Evolutionary conservation across 2,797 vertebrate species (phyloP).

Genomic region (Heteromormyrus szaboi): DNA sequence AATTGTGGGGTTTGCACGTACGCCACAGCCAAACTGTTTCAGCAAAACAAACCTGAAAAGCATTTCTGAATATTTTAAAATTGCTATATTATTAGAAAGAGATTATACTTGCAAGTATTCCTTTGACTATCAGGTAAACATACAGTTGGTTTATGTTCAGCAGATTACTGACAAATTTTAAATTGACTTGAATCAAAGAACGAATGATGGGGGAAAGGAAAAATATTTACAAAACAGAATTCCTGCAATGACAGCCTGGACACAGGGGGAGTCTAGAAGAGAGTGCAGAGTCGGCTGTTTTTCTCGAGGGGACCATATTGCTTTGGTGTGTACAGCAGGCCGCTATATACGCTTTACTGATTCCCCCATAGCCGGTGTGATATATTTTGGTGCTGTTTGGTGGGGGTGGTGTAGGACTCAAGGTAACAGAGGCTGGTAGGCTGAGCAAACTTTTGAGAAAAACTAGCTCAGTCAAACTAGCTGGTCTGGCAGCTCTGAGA

Average conservation of each 20-base stretch:
- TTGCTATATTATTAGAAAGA: background rate
- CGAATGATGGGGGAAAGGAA: background rate
- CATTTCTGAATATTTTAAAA: background rate
- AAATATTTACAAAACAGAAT: background rate
- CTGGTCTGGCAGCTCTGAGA: background rate
- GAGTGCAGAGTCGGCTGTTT: background rate
- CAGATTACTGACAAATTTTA: background rate
- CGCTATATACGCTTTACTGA: background rate
- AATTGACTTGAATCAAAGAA: background rate
- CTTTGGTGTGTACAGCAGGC: background rate
- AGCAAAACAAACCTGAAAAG: background rate
- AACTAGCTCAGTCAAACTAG: background rate
- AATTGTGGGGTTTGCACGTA: background rate
- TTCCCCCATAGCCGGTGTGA: background rate
- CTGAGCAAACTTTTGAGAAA: background rate
- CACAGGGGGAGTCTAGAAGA: background rate
- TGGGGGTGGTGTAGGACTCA: background rate
- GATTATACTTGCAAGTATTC: background rate
- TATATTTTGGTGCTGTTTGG: background rate
- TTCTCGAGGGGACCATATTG: background rate
- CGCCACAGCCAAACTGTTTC: background rate
- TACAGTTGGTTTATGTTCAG: background rate
- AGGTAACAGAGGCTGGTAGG: background rate
- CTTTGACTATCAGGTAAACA: background rate
- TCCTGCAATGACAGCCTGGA: background rate